phyloP scores from a whole-genome alignment of 2,888 invertebrate genomes.

The Tillus elongatus region DNA sequence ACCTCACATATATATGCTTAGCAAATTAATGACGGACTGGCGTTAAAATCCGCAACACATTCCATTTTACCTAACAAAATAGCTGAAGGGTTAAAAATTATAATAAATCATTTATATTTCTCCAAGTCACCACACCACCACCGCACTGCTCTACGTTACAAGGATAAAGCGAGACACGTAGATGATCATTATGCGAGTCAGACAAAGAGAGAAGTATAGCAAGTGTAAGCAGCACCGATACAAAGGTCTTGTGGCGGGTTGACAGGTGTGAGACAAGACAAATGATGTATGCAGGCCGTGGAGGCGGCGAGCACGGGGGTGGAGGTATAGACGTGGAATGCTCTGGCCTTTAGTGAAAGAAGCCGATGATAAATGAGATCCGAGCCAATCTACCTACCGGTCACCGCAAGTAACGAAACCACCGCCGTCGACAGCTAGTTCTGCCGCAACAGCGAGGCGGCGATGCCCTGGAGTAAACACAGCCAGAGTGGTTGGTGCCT shows the following conservation, averaged over 20 bases:
- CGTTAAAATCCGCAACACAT: not conserved
- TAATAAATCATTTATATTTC: slow-evolving; percentile 31
- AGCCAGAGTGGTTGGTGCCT: no score
- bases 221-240: slow-evolving; percentile 40
- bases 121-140: no score
- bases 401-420: no score
- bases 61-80: slow-evolving; percentile 21
- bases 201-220: slow-evolving; percentile 16
- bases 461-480: no score
- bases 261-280: slow-evolving; percentile 41
- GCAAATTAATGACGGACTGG: slow-evolving; percentile 3
- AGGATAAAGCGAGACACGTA: no score
- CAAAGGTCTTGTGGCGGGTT: slow-evolving; percentile 36
- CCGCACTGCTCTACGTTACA: no score
- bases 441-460: no score
- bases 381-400: slow-evolving; percentile 36
- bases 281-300: slow-evolving; percentile 32
- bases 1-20: no score
- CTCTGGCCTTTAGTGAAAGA: slow-evolving; percentile 30
- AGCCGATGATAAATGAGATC: slow-evolving; percentile 38
- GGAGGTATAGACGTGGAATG: no score
- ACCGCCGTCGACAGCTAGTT: no score
- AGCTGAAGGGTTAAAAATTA: slow-evolving; percentile 31
- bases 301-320: not conserved
- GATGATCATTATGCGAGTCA: no score